These are phyloP conservation scores for Eupeodes luniger DNA, from an alignment of 2,888 invertebrate species.

Conservation along the genomic window DNA sequence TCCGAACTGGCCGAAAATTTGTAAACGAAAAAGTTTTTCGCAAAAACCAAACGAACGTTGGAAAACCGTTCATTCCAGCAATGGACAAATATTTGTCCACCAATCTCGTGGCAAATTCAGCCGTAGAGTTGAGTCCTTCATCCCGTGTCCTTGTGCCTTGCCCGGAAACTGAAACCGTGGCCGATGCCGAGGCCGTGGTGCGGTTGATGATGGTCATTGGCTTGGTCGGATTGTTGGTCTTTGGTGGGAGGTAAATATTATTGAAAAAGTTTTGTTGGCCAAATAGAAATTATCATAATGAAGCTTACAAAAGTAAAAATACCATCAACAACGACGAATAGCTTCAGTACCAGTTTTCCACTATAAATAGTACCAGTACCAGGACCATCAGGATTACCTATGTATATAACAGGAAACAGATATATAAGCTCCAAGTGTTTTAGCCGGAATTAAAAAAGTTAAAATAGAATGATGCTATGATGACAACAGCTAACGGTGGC, in stretches of 20 bases:
- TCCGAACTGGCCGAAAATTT: slow-evolving; percentile 18
- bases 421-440: slow-evolving; percentile 13
- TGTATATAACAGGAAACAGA: neutral
- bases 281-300: slow-evolving; percentile 73
- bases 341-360: neutral
- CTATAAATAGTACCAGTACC: neutral
- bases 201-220: slow-evolving; percentile 12
- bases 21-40: slow-evolving; percentile 35
- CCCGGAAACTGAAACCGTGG: too few species aligned
- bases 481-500: too few species aligned
- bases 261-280: slow-evolving; percentile 68
- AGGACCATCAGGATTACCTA: neutral
- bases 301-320: slow-evolving; percentile 43
- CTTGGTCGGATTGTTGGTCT: neutral
- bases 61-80: slow-evolving; percentile 34
- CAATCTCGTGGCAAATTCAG: slow-evolving; percentile 49
- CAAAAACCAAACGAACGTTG: slow-evolving; percentile 32
- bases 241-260: slow-evolving; percentile 61
- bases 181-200: too few species aligned
- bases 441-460: slow-evolving; percentile 61
- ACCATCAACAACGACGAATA: neutral
- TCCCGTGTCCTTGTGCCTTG: neutral
- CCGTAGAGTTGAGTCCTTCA: slow-evolving; percentile 26
- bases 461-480: slow-evolving; percentile 16
- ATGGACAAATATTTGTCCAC: slow-evolving; percentile 65